Percentiles rank a stretch among this genome's conserved stretches.
Evolutionary conservation across 2,888 invertebrate genomes (phyloP).

Genomic region (Rhogogaster chlorosoma): DNA sequence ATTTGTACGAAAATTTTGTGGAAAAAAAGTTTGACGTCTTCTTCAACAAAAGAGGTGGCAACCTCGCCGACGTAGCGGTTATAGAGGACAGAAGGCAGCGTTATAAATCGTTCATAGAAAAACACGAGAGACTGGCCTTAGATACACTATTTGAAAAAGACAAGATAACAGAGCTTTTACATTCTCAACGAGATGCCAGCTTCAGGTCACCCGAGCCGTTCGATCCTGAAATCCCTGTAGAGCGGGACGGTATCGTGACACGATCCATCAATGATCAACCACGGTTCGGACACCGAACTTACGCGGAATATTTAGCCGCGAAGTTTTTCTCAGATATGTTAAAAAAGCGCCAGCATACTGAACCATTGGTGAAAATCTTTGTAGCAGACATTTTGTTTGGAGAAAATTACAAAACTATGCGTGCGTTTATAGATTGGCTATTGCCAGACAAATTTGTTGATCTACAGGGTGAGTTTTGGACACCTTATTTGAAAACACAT

Average conservation of each 20-base stretch:
- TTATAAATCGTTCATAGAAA: not conserved
- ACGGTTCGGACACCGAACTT: not conserved
- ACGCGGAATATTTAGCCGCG: constrained; percentile 13
- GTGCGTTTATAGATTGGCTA: not conserved
- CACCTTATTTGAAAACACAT: not conserved
- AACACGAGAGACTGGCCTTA: not conserved
- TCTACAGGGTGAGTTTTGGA: not conserved
- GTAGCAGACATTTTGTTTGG: not conserved
- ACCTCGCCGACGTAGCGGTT: no score
- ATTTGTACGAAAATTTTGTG: not conserved
- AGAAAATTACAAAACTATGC: not conserved
- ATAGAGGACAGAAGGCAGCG: not conserved
- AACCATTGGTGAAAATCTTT: not conserved
- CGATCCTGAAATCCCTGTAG: not conserved
- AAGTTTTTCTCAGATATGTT: not conserved
- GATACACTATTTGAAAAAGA: not conserved
- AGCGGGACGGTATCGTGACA: not conserved
- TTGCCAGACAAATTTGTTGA: not conserved
- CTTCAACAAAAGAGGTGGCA: not conserved
- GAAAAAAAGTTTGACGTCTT: not conserved
- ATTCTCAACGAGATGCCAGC: not conserved
- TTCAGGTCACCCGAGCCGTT: not conserved
- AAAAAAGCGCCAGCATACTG: not conserved
- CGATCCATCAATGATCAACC: not conserved
- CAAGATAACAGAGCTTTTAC: not conserved